phyloP scores from a whole-genome alignment of 2,797 vertebrate species.

The Gobio occitaniae region DNA sequence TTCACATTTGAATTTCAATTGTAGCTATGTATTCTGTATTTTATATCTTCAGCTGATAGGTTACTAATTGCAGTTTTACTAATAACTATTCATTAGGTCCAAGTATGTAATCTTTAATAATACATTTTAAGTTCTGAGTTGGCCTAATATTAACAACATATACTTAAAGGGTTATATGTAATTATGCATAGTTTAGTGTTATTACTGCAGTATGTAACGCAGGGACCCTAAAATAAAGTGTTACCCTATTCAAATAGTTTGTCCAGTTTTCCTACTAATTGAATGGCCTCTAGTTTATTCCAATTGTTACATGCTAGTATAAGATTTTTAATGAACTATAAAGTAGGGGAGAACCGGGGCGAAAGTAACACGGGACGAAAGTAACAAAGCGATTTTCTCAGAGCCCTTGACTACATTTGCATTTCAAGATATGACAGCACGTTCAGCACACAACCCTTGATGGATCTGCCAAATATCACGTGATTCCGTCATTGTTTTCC shows the following conservation, averaged over 20 bases:
- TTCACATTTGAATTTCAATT: not conserved
- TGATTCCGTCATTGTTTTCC: too few species aligned
- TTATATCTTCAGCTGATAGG: not conserved
- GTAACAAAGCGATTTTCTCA: too few species aligned
- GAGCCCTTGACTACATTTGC: too few species aligned
- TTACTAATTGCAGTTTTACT: too few species aligned
- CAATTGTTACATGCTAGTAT: not conserved
- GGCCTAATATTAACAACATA: not conserved
- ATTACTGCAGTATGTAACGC: not conserved
- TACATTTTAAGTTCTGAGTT: not conserved
- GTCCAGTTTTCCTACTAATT: not conserved
- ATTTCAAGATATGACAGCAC: too few species aligned
- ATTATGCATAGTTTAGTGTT: not conserved
- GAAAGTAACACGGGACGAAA: too few species aligned
- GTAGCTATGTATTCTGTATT: not conserved
- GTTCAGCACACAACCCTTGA: too few species aligned
- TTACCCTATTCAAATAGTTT: not conserved
- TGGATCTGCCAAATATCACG: too few species aligned
- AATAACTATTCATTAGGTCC: not conserved
- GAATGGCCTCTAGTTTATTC: not conserved
- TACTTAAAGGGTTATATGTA: not conserved
- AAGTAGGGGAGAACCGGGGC: too few species aligned
- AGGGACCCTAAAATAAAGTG: not conserved
- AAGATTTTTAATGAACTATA: not conserved
- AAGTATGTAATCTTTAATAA: not conserved